phyloP scores from a whole-genome alignment of 2,797 vertebrate genomes.

The Masticophis lateralis region DNA sequence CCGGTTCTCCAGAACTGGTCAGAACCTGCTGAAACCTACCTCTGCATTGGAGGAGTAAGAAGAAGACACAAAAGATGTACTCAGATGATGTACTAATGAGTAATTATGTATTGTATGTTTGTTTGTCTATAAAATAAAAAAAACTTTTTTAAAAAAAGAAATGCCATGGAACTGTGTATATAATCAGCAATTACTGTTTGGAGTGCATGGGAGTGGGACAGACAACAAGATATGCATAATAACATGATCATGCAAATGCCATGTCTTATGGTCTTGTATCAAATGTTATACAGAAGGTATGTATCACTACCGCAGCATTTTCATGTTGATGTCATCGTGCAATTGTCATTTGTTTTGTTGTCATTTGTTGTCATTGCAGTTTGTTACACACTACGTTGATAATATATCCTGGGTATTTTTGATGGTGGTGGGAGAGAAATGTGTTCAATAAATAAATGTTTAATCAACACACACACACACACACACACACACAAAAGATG shows the following conservation, averaged over 20 bases:
- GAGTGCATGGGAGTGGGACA: background rate
- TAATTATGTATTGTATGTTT: no score
- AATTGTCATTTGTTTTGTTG: background rate
- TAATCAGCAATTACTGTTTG: background rate
- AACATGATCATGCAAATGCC: background rate
- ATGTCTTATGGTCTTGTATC: background rate
- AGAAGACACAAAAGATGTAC: no score
- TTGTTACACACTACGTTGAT: background rate
- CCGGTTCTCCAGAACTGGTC: no score
- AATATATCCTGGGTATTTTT: background rate
- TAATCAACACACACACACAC: no score
- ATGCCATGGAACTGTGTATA: background rate
- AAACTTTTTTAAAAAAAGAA: background rate
- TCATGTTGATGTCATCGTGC: background rate
- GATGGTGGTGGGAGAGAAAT: background rate
- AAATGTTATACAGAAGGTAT: background rate
- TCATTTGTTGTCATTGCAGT: background rate
- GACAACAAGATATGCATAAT: background rate
- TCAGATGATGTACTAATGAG: no score
- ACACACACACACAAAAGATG: no score
- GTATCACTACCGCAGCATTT: background rate
- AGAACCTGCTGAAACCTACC: no score
- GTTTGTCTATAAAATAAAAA: no score
- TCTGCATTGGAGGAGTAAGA: no score
- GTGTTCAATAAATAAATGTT: background rate